phyloP scores from a whole-genome alignment of 2,888 invertebrate genomes.

The Diloba caeruleocephala region DNA sequence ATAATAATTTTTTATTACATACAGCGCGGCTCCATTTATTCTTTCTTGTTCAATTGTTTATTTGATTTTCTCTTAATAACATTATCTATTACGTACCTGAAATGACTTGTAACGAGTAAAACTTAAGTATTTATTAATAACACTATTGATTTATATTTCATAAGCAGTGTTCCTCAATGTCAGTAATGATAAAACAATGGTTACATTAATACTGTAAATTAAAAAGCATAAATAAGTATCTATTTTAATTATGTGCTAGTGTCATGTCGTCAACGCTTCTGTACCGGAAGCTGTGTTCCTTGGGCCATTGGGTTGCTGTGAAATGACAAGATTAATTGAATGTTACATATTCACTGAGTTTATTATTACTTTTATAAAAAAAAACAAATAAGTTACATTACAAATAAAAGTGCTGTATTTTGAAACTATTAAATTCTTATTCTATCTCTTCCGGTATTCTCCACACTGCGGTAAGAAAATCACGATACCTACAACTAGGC shows the following conservation, averaged over 20 bases:
- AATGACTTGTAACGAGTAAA: background rate
- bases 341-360: background rate
- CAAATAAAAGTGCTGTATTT: no score
- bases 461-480: no score
- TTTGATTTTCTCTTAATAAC: background rate
- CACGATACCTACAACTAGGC: no score
- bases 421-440: no score
- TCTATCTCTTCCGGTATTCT: no score
- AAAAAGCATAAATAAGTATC: background rate
- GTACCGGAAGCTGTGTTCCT: constrained; percentile 84
- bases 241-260: constrained; percentile 63
- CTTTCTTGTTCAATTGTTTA: no score
- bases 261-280: constrained; percentile 83
- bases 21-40: no score
- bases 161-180: constrained; percentile 1
- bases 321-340: constrained; percentile 35
- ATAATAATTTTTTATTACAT: no score
- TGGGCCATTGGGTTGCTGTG: constrained; percentile 87
- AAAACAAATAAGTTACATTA: no score
- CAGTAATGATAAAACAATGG: constrained; percentile 6
- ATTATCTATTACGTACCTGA: background rate
- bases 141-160: background rate
- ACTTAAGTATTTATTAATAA: background rate
- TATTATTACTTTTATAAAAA: background rate
- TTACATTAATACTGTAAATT: no score